phyloP scores from a whole-genome alignment of 2,888 invertebrate species.

The Argyresthia goedartella region DNA sequence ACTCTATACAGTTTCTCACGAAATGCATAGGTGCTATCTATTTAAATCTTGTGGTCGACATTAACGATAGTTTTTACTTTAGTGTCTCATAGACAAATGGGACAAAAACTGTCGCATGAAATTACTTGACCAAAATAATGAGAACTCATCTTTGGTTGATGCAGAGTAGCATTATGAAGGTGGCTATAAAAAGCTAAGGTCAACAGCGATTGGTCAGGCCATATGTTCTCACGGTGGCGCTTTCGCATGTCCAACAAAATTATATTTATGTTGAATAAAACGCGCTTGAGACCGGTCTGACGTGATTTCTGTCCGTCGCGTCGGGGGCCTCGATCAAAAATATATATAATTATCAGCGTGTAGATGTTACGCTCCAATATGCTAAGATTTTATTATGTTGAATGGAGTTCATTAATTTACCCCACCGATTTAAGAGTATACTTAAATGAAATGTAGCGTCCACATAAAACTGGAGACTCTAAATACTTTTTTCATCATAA shows the following conservation, averaged over 20 bases:
- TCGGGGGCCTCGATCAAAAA: constrained; percentile 1
- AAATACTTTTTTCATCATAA: too few species aligned
- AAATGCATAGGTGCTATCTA: not conserved
- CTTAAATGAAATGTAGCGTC: not conserved
- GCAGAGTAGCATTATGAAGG: constrained; percentile 3
- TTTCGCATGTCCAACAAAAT: constrained; percentile 38
- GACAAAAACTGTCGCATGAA: constrained; percentile 4
- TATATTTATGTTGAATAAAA: constrained; percentile 42
- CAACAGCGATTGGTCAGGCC: constrained; percentile 29
- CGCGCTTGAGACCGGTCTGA: constrained; percentile 40
- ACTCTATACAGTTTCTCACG: too few species aligned
- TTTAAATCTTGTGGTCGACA: not conserved
- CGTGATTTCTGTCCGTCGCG: not conserved
- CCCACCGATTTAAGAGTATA: too few species aligned
- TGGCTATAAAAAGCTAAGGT: constrained; percentile 19
- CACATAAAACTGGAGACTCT: too few species aligned
- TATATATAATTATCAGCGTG: constrained; percentile 1
- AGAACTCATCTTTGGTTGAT: constrained; percentile 7
- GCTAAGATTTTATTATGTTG: not conserved
- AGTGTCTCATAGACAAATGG: not conserved
- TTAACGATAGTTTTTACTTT: constrained; percentile 1
- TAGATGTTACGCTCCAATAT: not conserved
- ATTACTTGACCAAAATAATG: not conserved
- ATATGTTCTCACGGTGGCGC: constrained; percentile 63
- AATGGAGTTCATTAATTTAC: too few species aligned